Evolutionary conservation across 2,888 invertebrate genomes (phyloP).

Genomic region (Drosophila kokeensis): DNA sequence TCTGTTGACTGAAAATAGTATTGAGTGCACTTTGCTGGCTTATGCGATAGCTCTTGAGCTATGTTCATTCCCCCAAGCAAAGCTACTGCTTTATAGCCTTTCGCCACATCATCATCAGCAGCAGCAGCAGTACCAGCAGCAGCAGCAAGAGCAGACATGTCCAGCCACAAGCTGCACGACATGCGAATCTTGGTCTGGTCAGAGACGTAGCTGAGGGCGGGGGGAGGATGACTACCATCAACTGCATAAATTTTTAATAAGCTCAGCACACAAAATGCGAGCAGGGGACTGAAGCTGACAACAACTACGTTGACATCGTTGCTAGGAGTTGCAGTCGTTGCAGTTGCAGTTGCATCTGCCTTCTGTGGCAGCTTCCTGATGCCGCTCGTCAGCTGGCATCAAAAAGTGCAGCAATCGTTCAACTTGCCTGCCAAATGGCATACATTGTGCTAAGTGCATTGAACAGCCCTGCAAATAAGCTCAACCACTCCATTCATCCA

Average conservation of each 20-base stretch:
- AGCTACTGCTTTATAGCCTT: constrained; percentile 61
- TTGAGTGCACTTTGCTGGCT: constrained; percentile 19
- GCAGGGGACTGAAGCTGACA: constrained; percentile 46
- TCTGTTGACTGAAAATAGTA: constrained; percentile 12
- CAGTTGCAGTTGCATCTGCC: constrained; percentile 5
- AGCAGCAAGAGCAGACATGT: constrained; percentile 19
- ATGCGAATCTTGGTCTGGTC: constrained; percentile 3
- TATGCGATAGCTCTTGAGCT: constrained; percentile 26
- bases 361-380: constrained; percentile 9
- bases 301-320: constrained; percentile 35
- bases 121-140: constrained; percentile 17
- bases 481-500: not conserved
- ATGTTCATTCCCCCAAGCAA: constrained; percentile 36
- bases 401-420: constrained; percentile 37
- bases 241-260: constrained; percentile 76
- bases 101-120: constrained; percentile 62
- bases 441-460: constrained; percentile 15
- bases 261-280: constrained; percentile 56
- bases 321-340: not conserved
- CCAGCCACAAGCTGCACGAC: constrained; percentile 46
- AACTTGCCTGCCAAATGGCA: constrained; percentile 43
- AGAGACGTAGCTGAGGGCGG: not conserved
- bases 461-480: constrained; percentile 27
- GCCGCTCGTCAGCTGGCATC: constrained; percentile 17
- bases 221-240: constrained; percentile 45